phyloP scores from a whole-genome alignment of 2,797 vertebrate genomes.

The Thripadectes ignobilis region DNA sequence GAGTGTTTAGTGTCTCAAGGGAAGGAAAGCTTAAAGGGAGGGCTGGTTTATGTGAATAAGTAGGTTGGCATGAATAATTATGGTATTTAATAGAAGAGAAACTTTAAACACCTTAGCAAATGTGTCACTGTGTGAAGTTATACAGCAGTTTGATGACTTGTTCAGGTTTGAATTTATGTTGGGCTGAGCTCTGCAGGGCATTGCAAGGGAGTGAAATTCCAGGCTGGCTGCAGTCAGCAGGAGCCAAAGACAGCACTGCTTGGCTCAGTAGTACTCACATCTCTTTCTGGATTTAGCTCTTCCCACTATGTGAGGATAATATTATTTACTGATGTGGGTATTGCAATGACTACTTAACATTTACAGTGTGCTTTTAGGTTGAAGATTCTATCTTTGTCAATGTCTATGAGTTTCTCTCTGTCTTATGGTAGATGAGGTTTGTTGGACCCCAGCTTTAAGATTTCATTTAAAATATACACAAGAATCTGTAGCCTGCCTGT shows the following conservation, averaged over 20 bases:
- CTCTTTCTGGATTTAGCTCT: not conserved
- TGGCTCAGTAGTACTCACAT: not conserved
- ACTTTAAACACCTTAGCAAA: constrained; percentile 23
- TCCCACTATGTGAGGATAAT: not conserved
- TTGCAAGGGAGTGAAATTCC: not conserved
- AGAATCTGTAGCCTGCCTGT: not conserved
- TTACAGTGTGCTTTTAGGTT: not conserved
- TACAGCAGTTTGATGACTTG: not conserved
- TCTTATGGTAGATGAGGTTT: not conserved
- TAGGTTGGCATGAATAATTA: not conserved
- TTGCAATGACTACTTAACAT: not conserved
- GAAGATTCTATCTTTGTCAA: not conserved
- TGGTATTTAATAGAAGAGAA: constrained; percentile 21
- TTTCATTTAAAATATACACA: not conserved
- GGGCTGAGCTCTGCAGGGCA: not conserved
- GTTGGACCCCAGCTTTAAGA: not conserved
- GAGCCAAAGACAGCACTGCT: not conserved
- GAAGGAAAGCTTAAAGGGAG: not conserved
- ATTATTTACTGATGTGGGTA: not conserved
- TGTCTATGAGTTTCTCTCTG: not conserved
- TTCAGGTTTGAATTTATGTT: not conserved
- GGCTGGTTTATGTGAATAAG: not conserved
- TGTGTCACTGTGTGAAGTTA: not conserved
- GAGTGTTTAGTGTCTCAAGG: constrained; percentile 10
- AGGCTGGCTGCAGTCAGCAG: not conserved